Conservation (phyloP, 2,888 invertebrate species). For the Xanthorhoe designata region DNA sequence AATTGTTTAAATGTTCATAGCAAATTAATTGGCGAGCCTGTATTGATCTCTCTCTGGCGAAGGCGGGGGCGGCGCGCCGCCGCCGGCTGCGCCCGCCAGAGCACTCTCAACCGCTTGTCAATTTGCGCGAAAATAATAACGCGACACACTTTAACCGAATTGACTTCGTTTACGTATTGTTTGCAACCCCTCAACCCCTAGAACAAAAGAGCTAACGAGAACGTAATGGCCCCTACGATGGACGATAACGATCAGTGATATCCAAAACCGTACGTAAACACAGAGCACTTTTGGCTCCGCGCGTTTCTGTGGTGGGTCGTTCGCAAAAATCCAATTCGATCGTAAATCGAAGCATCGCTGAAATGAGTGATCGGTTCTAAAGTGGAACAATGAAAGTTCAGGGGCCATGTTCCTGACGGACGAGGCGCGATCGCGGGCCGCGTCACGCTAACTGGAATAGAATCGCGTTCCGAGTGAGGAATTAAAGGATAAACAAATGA, state of each 20-base stretch:
- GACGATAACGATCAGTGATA: conserved; percentile 21
- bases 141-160: conserved; percentile 66
- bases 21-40: conserved; percentile 20
- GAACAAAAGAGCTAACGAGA: conserved; percentile 57
- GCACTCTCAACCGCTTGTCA: conserved; percentile 52
- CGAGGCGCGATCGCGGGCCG: conserved; percentile 71
- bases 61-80: conserved; percentile 45
- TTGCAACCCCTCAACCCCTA: conserved; percentile 51
- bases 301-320: conserved; percentile 15
- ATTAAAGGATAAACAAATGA: conserved; percentile 86
- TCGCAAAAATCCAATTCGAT: conserved; percentile 27
- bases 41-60: conserved; percentile 47
- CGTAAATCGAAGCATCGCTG: conserved; percentile 47
- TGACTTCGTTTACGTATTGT: conserved; percentile 77
- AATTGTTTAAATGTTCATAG: conserved; percentile 5
- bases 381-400: conserved; percentile 72
- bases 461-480: conserved; percentile 74
- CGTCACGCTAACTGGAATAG: conserved; percentile 83
- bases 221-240: conserved; percentile 30
- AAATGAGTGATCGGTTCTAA: conserved; percentile 49
- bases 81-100: conserved; percentile 51
- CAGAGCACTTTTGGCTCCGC: conserved; percentile 13
- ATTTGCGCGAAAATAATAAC: conserved; percentile 62
- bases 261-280: conserved; percentile 24
- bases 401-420: conserved; percentile 67